Conservation (phyloP, 2,113 vertebrate genomes). For the Poeciliopsis occidentalis region DNA sequence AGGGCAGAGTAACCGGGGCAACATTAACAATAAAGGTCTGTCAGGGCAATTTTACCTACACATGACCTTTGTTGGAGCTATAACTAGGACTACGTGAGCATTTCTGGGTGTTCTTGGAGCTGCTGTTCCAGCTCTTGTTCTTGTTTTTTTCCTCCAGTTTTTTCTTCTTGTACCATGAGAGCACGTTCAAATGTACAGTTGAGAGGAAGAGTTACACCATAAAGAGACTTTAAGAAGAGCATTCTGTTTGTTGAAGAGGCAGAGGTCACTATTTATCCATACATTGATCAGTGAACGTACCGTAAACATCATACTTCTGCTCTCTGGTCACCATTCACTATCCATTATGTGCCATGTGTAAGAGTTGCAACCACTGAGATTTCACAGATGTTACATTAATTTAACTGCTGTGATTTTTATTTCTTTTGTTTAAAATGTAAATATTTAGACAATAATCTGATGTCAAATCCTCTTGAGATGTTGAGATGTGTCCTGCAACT, state of each 20-base stretch:
- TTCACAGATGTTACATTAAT: not conserved
- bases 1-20: slow-evolving; percentile 11
- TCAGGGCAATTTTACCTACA: slow-evolving; percentile 45
- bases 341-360: not conserved
- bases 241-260: slow-evolving; percentile 14
- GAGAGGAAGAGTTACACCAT: slow-evolving; percentile 8
- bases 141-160: not conserved
- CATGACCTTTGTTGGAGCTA: slow-evolving; percentile 52
- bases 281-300: slow-evolving; percentile 39
- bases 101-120: slow-evolving; percentile 51
- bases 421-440: not conserved
- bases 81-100: slow-evolving; percentile 36
- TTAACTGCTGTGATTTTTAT: not conserved
- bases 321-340: not conserved
- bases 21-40: slow-evolving; percentile 32
- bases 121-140: slow-evolving; percentile 41
- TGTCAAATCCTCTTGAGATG: not conserved
- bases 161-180: slow-evolving; percentile 6
- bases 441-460: not conserved
- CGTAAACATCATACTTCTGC: slow-evolving; percentile 20
- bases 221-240: slow-evolving; percentile 15
- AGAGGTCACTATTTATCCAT: slow-evolving; percentile 42
- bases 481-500: not conserved
- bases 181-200: slow-evolving; percentile 19
- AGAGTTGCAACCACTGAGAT: not conserved